Percentiles rank a stretch among this genome's conserved stretches.
Evolutionary conservation across 2,113 vertebrate species (phyloP).

Genomic region (Cyphomyrus plagiostoma): DNA sequence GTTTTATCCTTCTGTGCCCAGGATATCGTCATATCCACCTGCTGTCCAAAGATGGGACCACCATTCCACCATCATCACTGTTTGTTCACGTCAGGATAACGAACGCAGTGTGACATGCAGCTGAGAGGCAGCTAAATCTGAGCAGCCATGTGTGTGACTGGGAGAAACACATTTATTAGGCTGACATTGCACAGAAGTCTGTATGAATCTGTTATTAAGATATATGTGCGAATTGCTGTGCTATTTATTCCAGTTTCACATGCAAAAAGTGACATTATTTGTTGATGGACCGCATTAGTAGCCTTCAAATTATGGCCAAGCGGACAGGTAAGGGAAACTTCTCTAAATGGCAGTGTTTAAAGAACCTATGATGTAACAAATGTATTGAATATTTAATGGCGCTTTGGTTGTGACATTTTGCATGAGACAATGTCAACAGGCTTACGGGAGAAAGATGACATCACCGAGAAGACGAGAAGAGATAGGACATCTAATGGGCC

Average conservation of each 20-base stretch:
- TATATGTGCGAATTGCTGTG: neutral
- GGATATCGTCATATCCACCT: constrained; percentile 92
- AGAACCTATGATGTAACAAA: neutral
- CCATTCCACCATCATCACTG: constrained; percentile 78
- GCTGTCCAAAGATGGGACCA: constrained; percentile 82
- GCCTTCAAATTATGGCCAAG: neutral
- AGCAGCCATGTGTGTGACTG: neutral
- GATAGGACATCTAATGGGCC: neutral
- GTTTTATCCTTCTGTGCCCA: constrained; percentile 37
- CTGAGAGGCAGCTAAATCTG: neutral
- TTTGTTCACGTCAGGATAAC: constrained; percentile 75
- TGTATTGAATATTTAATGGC: neutral
- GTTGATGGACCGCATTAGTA: neutral
- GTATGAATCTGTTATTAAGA: neutral
- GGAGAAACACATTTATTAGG: neutral
- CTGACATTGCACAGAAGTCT: neutral
- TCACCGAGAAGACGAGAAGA: neutral
- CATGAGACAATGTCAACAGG: neutral
- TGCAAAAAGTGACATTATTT: neutral
- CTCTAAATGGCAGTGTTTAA: neutral
- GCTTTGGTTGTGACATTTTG: neutral
- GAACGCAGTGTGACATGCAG: constrained; percentile 33
- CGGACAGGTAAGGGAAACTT: neutral
- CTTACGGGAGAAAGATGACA: neutral
- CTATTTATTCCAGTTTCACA: neutral